Evolutionary conservation across 2,888 invertebrate genomes (phyloP).

Genomic region (Agonum fuliginosum): DNA sequence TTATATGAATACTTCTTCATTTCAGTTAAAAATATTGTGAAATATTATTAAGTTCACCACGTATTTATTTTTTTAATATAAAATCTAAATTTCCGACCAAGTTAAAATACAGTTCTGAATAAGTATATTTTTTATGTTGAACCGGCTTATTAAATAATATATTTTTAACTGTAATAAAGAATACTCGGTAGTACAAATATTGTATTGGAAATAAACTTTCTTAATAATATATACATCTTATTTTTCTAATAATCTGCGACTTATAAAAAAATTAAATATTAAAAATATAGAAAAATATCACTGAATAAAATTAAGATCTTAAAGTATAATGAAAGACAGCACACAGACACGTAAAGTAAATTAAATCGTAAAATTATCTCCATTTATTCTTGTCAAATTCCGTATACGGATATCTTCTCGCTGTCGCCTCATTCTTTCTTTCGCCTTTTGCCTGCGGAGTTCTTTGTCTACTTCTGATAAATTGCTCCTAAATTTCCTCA

Average conservation of each 20-base stretch:
- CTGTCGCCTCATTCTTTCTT: constrained; percentile 56
- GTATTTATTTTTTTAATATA: too few relatives aligned
- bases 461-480: constrained; percentile 52
- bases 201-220: constrained; percentile 22
- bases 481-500: constrained; percentile 53
- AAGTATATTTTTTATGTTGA: too few relatives aligned
- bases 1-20: neutral
- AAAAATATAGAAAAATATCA: neutral
- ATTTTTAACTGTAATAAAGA: too few relatives aligned
- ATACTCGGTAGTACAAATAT: constrained; percentile 45
- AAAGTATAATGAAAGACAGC: neutral
- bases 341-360: neutral
- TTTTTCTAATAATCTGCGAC: neutral
- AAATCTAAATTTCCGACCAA: too few relatives aligned
- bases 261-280: neutral
- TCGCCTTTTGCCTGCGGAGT: constrained; percentile 50
- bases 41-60: too few relatives aligned
- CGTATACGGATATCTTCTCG: constrained; percentile 45
- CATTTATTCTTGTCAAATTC: constrained; percentile 50
- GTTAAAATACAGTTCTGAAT: too few relatives aligned
- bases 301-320: neutral
- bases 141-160: too few relatives aligned
- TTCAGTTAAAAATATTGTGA: neutral
- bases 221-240: constrained; percentile 23
- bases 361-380: constrained; percentile 42